Base-by-base conservation (phyloP, 2,113 vertebrate genomes). In the Peucedramus taeniatus region DNA sequence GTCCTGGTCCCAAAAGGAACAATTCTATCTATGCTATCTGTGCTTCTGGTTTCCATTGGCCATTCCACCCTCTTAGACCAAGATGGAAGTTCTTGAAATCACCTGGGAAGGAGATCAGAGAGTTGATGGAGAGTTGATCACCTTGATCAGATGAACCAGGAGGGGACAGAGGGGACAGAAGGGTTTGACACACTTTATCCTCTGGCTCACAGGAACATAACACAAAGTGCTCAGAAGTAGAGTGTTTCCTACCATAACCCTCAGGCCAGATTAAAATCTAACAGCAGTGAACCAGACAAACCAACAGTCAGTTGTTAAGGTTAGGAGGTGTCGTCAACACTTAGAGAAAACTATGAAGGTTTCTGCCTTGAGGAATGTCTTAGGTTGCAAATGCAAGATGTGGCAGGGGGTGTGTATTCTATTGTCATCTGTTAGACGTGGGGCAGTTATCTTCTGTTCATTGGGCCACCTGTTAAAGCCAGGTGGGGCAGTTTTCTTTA, bases 321-420 rank as follows among this genome's bases (percentile, higher is more conserved):
- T 44, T 23, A 39, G 13, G n/a, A 57, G 23, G 15, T 31, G 11
- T 21, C 3, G 1, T 5, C 9, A 6, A 14, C 14, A 23, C 31
- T 40, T 63, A 3, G 7, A 50, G 16, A 75, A 65, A 60, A 45
- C 33, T 11, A 35, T 8, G 0, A 1, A 4, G 9, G 18, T 9
- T 79, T 71, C 37, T 63, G 18, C 53, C 24, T 82, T 64, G 44
- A 59, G n/a, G 57, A 26, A 59, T 37, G 57, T 37, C 57, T 59
- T 59, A 26, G 15, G 23, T 59, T 59, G 57, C 23, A 59, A 37
- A 59, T 59, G 57, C 23, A 59, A 59, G 23, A 37, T 37, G n/a
- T 37, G 57, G 57, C n/a, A 26, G n/a, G 23, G n/a, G 10, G 7
- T 37, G 56, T 59, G n/a, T 12, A 16, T 26, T 37, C n/a, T 59